Conservation (phyloP, 92 coral and sea anemone species). For the Galaxea fascicularis region DNA sequence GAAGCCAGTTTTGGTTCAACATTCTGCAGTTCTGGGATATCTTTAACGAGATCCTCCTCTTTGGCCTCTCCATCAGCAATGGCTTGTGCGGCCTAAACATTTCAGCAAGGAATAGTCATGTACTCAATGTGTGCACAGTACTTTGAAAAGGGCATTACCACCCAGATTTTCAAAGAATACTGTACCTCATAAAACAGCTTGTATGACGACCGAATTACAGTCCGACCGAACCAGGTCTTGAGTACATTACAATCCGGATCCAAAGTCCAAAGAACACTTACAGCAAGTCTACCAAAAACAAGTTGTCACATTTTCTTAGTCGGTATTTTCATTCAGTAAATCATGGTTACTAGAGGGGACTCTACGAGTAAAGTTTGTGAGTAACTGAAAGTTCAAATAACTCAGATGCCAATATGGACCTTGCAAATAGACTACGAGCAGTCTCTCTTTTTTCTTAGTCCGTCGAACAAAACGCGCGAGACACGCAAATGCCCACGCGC, state of each 20-base stretch:
- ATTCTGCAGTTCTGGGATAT: constrained; percentile 82
- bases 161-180: too few relatives aligned
- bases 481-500: too few relatives aligned
- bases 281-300: constrained; percentile 65
- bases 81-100: constrained; percentile 84
- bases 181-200: constrained; percentile 91
- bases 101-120: neutral
- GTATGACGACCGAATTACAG: constrained; percentile 88
- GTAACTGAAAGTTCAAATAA: too few relatives aligned
- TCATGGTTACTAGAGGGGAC: too few relatives aligned
- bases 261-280: constrained; percentile 91
- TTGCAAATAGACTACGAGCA: too few relatives aligned
- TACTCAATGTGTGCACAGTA: neutral
- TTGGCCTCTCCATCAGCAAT: constrained; percentile 75
- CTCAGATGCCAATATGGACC: too few relatives aligned
- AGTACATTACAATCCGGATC: constrained; percentile 79
- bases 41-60: constrained; percentile 67
- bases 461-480: too few relatives aligned
- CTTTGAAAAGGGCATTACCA: neutral
- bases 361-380: too few relatives aligned
- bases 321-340: too few relatives aligned
- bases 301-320: too few relatives aligned
- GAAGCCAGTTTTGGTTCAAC: constrained; percentile 47
- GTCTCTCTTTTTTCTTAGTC: too few relatives aligned
- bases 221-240: constrained; percentile 90